These are phyloP conservation scores for Phyllostomus hastatus DNA, from an alignment of 2,113 vertebrate species.

Conservation along the genomic window DNA sequence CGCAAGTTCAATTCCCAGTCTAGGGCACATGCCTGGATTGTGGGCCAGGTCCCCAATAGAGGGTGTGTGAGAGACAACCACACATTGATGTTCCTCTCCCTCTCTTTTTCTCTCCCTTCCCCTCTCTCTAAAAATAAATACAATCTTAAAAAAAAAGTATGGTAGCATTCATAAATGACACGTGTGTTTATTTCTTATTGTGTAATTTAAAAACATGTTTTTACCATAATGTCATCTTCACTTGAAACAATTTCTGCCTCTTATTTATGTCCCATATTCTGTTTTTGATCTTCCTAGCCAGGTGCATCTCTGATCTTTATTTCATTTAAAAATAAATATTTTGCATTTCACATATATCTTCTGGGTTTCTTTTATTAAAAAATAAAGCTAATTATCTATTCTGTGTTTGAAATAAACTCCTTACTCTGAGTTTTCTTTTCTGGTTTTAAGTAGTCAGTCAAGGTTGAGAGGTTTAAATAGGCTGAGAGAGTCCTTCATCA, in stretches of 20 bases:
- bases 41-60: too few relatives aligned
- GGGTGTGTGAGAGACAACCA: too few relatives aligned
- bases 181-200: background rate
- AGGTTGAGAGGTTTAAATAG: background rate
- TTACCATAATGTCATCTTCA: background rate
- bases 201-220: background rate
- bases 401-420: background rate
- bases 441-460: background rate
- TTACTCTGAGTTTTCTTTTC: background rate
- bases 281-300: background rate
- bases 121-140: too few relatives aligned
- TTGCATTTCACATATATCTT: background rate
- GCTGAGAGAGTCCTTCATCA: background rate
- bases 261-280: background rate
- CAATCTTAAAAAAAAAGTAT: background rate
- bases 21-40: too few relatives aligned
- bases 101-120: too few relatives aligned
- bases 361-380: background rate
- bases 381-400: background rate
- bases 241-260: background rate
- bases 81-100: too few relatives aligned
- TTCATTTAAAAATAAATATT: slow-evolving; percentile 17
- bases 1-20: too few relatives aligned
- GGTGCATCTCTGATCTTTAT: background rate
- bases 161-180: background rate